phyloP scores from a whole-genome alignment of 2,113 vertebrate species.

The Bos javanicus region DNA sequence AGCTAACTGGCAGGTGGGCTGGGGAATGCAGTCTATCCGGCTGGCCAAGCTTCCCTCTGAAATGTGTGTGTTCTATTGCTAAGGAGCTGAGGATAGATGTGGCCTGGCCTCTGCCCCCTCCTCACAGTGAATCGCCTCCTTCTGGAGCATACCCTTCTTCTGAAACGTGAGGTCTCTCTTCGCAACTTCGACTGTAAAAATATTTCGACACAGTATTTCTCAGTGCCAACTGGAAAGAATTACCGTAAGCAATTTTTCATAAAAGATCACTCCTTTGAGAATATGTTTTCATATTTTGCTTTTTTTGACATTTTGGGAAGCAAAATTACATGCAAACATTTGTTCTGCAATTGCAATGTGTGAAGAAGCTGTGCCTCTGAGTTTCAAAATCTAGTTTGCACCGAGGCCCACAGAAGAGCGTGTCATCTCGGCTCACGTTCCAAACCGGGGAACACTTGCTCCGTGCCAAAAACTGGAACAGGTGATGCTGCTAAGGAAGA shows the following conservation, averaged over 20 bases:
- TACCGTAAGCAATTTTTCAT: neutral
- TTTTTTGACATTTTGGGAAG: neutral
- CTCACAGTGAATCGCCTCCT: neutral
- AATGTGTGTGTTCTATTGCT: fast-evolving
- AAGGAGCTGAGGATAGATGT: neutral
- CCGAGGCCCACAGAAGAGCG: neutral
- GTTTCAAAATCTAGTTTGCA: neutral
- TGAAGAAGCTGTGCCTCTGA: neutral
- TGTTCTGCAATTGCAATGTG: neutral
- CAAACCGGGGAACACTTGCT: fast-evolving
- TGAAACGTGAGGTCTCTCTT: neutral
- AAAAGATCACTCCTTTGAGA: neutral
- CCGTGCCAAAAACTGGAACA: fast-evolving
- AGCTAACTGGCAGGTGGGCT: neutral
- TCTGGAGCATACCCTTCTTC: neutral
- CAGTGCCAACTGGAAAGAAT: neutral
- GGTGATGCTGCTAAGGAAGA: neutral
- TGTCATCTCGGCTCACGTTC: fast-evolving
- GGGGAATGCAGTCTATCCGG: neutral
- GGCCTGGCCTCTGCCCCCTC: neutral
- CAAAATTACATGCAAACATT: neutral
- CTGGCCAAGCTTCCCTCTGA: neutral
- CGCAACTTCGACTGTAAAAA: neutral
- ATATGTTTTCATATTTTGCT: neutral
- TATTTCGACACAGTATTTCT: neutral